Conservation (phyloP, 1,140 invertebrate species). For the Diachasmimorpha longicaudata region DNA sequence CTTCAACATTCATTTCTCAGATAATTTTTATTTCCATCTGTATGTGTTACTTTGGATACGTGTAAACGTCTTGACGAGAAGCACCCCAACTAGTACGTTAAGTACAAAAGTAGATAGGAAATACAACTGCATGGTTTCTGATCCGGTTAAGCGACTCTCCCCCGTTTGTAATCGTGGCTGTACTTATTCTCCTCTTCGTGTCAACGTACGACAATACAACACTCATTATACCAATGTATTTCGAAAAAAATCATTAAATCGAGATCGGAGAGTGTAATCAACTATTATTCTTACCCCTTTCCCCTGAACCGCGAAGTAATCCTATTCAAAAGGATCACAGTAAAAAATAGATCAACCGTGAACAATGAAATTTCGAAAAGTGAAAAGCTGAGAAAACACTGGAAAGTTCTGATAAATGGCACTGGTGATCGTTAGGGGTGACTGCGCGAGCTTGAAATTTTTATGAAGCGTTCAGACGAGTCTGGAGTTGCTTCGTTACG, state of each 20-base stretch:
- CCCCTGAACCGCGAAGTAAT: no score
- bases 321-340: no score
- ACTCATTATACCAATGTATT: neutral
- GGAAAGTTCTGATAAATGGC: no score
- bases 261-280: neutral
- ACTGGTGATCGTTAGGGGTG: no score
- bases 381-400: no score
- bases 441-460: no score
- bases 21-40: neutral
- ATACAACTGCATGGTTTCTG: constrained; percentile 62
- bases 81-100: constrained; percentile 54
- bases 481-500: no score
- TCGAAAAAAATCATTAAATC: neutral
- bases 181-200: constrained; percentile 22
- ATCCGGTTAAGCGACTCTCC: constrained; percentile 53
- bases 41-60: neutral
- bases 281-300: no score
- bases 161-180: constrained; percentile 45
- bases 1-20: neutral
- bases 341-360: no score
- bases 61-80: constrained; percentile 35
- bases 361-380: no score
- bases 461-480: no score
- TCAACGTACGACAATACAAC: constrained; percentile 27
- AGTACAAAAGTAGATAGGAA: constrained; percentile 56